Evolutionary conservation across 2,888 invertebrate species (phyloP), one percentile per base, ranked within the genome.

Genomic region (Synanthedon myopaeformis): DNA sequence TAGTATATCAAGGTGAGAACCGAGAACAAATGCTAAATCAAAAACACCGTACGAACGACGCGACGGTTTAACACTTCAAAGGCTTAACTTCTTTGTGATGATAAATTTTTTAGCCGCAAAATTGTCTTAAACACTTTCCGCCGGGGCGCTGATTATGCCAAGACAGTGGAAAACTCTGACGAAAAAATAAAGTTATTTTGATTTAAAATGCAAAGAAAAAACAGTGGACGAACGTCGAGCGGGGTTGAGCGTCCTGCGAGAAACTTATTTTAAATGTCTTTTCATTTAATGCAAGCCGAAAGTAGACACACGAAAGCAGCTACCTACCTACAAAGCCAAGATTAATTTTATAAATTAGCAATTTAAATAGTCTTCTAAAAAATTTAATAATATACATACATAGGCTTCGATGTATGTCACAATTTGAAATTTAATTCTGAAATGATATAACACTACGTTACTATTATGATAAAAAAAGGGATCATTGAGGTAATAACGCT

Each of bases 191-290:
- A 83, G 77, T 79, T 82, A 81, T 85, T 83, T 82, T 75, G 74
- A 82, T 80, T 82, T 81, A 81, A 82, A 84, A 83, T 82, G 77
- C 76, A 81, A 76, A 78, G 75, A 75, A 79, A 81, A 79, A 77
- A 72, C 67, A 69, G 61, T 62, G 66, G 61, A 65, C 61, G 67
- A 19, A 57, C 64, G 63, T 65, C 54, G 64, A 59, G 59, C 57
- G 52, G 54, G 59, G 60, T 60, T 64, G 35, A 35, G 35, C 65
- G 60, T 60, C 59, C 66, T 61, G 62, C 62, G 70, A 66, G 63
- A 69, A 68, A 71, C 62, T 69, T 72, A 76, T 76, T 73, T 71
- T 68, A 72, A 74, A 74, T 70, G 67, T 67, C 67, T 69, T 74
- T 78, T 76, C 70, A 77, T 79, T 79, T 76, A 73, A 72, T 63